These are phyloP conservation scores for Phrynocephalus forsythii DNA, from an alignment of 2,797 vertebrate genomes.

Conservation along the genomic window DNA sequence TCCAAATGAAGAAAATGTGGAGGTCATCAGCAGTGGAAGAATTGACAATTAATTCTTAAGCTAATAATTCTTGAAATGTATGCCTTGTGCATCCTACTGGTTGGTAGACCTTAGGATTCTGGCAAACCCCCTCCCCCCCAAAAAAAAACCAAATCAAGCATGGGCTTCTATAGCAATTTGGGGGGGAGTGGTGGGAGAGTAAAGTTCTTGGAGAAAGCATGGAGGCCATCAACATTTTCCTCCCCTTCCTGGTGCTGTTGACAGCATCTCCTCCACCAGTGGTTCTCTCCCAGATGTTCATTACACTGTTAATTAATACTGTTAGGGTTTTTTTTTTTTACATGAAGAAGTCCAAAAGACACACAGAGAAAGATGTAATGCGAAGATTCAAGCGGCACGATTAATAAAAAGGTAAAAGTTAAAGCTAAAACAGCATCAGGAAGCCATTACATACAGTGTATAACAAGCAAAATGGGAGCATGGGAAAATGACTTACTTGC, in stretches of 20 bases:
- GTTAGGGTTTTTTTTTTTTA: no score
- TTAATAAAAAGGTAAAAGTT: not conserved
- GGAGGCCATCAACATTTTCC: no score
- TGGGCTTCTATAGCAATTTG: no score
- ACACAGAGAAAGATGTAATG: not conserved
- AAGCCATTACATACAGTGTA: conserved; percentile 20
- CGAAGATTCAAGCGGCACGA: conserved; percentile 18
- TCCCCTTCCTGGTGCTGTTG: not conserved
- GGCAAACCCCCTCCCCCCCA: no score
- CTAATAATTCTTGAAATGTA: no score
- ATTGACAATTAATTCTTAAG: no score
- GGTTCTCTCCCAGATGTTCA: not conserved
- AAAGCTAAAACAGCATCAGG: conserved; percentile 28
- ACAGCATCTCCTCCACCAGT: not conserved
- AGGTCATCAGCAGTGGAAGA: not conserved
- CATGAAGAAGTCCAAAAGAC: not conserved
- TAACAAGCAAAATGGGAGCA: conserved; percentile 1
- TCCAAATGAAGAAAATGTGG: not conserved
- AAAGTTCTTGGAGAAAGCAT: no score
- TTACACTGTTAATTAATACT: not conserved
- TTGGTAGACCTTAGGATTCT: no score
- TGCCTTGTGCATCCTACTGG: no score
- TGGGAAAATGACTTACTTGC: conserved; percentile 53
- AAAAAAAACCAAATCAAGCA: no score
- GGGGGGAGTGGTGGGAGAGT: no score